phyloP scores from a whole-genome alignment of 2,888 invertebrate genomes.

The Neuroscelio doddi region DNA sequence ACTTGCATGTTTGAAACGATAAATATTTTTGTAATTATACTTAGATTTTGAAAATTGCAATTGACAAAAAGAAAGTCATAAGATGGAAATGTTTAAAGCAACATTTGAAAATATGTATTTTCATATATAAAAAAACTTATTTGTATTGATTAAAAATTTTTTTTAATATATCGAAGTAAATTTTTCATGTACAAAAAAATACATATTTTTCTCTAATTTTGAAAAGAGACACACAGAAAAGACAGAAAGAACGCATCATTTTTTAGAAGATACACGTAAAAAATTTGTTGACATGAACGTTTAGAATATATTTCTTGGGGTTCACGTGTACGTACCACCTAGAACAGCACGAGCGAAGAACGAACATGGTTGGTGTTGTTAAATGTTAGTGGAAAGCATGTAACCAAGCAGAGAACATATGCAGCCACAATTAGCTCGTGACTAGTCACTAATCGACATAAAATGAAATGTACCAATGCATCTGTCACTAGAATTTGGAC shows the following conservation, averaged over 20 bases:
- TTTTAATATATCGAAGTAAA: neutral
- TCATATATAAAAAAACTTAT: neutral
- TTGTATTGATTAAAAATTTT: neutral
- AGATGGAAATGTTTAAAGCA: neutral
- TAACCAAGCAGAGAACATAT: slow-evolving; percentile 67
- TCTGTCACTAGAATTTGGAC: slow-evolving; percentile 13
- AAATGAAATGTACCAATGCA: slow-evolving; percentile 41
- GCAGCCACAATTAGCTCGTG: slow-evolving; percentile 65
- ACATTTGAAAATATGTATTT: neutral
- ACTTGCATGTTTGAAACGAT: no score
- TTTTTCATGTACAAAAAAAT: neutral
- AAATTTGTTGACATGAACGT: neutral
- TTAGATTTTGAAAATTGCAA: neutral
- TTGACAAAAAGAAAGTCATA: no score
- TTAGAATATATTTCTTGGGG: slow-evolving; percentile 30
- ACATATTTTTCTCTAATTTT: no score
- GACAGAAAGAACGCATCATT: neutral
- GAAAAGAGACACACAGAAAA: neutral
- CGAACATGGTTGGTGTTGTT: slow-evolving; percentile 66
- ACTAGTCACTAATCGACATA: slow-evolving; percentile 54
- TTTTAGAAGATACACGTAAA: neutral
- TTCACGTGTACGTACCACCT: slow-evolving; percentile 65
- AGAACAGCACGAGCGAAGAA: slow-evolving; percentile 63
- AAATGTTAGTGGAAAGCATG: slow-evolving; percentile 67
- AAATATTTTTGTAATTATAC: no score